Evolutionary conservation across 2,797 vertebrate genomes (phyloP), one percentile per base, ranked within the genome.

Genomic region (Spinibarbus caldwelli): DNA sequence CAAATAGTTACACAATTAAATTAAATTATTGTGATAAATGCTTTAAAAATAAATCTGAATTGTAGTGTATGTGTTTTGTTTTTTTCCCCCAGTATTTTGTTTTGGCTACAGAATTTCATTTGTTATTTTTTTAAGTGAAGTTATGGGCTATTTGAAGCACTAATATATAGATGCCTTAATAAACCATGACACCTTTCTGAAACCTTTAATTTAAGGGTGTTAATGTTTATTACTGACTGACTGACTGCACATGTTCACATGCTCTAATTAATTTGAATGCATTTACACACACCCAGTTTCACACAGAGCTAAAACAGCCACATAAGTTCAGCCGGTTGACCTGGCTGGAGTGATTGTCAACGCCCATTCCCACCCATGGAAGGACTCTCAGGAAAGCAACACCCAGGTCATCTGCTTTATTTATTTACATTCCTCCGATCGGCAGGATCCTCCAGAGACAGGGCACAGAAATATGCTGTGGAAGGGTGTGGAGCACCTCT

Each of bases 381-480:
- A 26, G 88, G 89, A 87, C 88, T 88, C 91, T 94, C 93, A 93
- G 93, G 94, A 94, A 95, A 94, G 91, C 88, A 93, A 94, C 94
- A 91, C 94, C 94, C 93, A 93, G 91, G 89, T 93, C 88, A 86
- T 91, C 88, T 88, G 89, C 88, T 92, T 93, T 93, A 94, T 95
- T 94, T 95, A 94, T 94, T 94, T 93, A 93, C 91, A 91, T 91
- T 90, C 76, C 29, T 91, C 87, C 89, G 91, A 88, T 93, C 92
- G 86, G 89, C 91, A 80, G 59, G 26, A 87, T 88, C 91, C 92
- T 92, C 90, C 88, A 66, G 90, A 92, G 92, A 90, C 68, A 93
- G 86, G 71, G 87, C 85, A 89, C 91, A 89, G 87, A 91, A 93
- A 94, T 92, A 93, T 92, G 87, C 83, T 90, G 89, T 91, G 90